A percentile compares a stretch with the other conserved stretches of the same genome.
Evolutionary conservation across 2,797 vertebrate species (phyloP).

Genomic region (Lophotriccus pileatus): DNA sequence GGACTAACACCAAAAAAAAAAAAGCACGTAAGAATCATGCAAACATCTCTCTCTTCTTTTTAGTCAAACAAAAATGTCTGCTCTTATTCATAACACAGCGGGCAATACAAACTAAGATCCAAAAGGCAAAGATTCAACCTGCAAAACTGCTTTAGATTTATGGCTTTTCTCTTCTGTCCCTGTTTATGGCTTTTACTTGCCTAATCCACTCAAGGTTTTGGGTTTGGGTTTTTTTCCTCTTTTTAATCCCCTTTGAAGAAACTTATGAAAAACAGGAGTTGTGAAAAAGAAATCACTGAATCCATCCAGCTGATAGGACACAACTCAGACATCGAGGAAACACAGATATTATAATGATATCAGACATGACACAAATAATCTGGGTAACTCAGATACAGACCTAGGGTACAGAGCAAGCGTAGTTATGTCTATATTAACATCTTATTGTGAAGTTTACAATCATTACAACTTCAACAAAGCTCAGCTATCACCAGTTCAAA

Average conservation of each 20-base stretch:
- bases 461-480: background rate
- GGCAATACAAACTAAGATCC: slow-evolving; percentile 6
- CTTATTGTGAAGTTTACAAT: background rate
- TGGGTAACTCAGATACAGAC: background rate
- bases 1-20: slow-evolving; percentile 19
- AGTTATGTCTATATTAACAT: background rate
- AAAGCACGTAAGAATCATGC: background rate
- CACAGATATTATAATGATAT: background rate
- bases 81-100: slow-evolving; percentile 47
- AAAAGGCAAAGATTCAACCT: background rate
- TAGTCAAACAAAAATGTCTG: slow-evolving; percentile 26
- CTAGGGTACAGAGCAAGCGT: background rate
- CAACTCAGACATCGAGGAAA: background rate
- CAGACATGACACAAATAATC: slow-evolving; percentile 5
- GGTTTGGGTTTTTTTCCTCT: background rate
- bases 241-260: background rate
- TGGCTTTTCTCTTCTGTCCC: slow-evolving; percentile 1
- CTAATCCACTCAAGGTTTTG: background rate
- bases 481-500: background rate
- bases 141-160: background rate
- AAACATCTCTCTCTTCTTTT: background rate
- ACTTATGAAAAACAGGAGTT: background rate
- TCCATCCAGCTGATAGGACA: background rate
- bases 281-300: background rate
- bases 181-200: slow-evolving; percentile 39